Percentiles rank a stretch among this genome's conserved stretches.
phyloP scores from a whole-genome alignment of 2,888 invertebrate genomes.

The Chrysolina oricalcia region DNA sequence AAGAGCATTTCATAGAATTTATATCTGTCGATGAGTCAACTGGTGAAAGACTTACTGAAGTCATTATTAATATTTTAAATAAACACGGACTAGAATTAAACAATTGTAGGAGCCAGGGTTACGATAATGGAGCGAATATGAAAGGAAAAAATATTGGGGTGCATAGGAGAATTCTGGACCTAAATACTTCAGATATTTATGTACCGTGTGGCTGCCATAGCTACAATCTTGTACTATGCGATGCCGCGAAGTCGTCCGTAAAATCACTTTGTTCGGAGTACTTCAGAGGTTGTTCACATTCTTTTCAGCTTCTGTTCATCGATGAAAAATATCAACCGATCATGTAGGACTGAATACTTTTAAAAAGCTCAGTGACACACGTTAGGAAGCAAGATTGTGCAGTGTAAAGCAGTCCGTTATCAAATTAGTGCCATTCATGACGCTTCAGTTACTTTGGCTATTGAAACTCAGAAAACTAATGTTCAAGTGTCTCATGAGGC shows the following conservation, averaged over 20 bases:
- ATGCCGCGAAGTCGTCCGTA: slow-evolving; percentile 56
- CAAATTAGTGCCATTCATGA: no score
- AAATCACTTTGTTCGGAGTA: slow-evolving; percentile 63
- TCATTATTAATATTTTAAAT: slow-evolving; percentile 32
- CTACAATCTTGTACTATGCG: slow-evolving; percentile 42
- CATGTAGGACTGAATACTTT: slow-evolving; percentile 42
- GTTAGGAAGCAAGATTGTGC: no score
- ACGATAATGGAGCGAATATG: slow-evolving; percentile 53
- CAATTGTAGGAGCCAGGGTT: slow-evolving; percentile 50
- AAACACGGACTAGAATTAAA: slow-evolving; percentile 39
- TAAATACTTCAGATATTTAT: slow-evolving; percentile 37
- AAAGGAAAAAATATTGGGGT: slow-evolving; percentile 14
- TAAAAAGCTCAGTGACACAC: slow-evolving; percentile 60
- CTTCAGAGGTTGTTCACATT: slow-evolving; percentile 57
- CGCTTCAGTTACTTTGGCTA: no score
- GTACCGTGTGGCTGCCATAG: slow-evolving; percentile 50
- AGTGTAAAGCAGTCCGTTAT: no score
- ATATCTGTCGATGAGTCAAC: slow-evolving; percentile 37
- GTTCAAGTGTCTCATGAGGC: no score
- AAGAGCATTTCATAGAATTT: slow-evolving; percentile 44
- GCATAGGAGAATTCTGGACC: slow-evolving; percentile 18
- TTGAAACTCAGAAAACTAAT: no score
- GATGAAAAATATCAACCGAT: slow-evolving; percentile 61
- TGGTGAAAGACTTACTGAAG: slow-evolving; percentile 35
- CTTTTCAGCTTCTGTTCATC: slow-evolving; percentile 56